Conservation (phyloP, 2,888 invertebrate genomes). For the Hypselothyrea guttata region DNA sequence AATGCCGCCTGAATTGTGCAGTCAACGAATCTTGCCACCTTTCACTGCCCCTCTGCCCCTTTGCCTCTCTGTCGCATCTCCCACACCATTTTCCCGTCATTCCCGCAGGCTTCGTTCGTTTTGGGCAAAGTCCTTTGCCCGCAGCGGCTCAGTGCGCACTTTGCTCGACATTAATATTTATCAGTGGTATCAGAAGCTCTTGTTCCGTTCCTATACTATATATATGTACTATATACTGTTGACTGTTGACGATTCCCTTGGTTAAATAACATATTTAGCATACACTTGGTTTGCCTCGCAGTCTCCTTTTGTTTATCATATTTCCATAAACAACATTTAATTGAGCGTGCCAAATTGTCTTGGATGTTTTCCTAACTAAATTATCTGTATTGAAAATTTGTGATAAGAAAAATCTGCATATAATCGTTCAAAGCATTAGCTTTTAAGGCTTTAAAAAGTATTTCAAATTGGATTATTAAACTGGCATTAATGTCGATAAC, state of each 20-base stretch:
- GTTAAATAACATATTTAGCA: conserved; percentile 63
- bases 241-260: conserved; percentile 25
- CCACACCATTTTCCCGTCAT: background rate
- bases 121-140: conserved; percentile 72
- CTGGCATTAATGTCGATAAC: too few relatives aligned
- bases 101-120: conserved; percentile 23
- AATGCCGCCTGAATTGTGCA: conserved; percentile 63
- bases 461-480: too few relatives aligned
- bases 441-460: too few relatives aligned
- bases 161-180: conserved; percentile 76
- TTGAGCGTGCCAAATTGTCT: conserved; percentile 40
- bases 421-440: too few relatives aligned
- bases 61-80: background rate
- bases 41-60: background rate
- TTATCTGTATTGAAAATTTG: background rate
- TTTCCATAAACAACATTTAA: conserved; percentile 72
- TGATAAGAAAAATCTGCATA: background rate
- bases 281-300: conserved; percentile 51
- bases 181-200: conserved; percentile 70
- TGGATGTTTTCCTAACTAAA: background rate
- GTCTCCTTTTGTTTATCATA: conserved; percentile 46
- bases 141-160: conserved; percentile 76
- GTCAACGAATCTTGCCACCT: conserved; percentile 12
- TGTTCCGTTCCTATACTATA: conserved; percentile 16
- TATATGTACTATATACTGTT: conserved; percentile 8